A percentile compares a stretch with the other conserved stretches of the same genome.
Evolutionary conservation across 2,888 invertebrate genomes (phyloP).

Genomic region (Chrysolina americana): DNA sequence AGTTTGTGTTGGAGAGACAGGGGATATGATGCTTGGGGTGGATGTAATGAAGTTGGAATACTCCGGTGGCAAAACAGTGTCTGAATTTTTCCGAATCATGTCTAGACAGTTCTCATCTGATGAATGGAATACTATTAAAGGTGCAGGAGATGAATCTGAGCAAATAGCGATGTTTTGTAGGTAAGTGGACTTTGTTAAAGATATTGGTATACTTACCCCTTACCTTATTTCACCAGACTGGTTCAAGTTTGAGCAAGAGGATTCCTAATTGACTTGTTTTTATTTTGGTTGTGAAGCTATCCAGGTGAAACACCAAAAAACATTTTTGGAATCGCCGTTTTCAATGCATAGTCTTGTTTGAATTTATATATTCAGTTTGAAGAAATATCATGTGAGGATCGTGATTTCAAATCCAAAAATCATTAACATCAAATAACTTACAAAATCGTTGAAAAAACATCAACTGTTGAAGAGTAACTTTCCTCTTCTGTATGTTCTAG

Average conservation of each 20-base stretch:
- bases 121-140: constrained; percentile 86
- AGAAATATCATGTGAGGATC: no score
- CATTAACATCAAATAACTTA: no score
- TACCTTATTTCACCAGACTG: no score
- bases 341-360: no score
- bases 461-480: neutral
- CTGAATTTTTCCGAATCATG: constrained; percentile 93
- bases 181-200: constrained; percentile 26
- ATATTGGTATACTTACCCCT: no score
- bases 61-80: constrained; percentile 77
- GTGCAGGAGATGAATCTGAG: constrained; percentile 73
- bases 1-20: constrained; percentile 81
- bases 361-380: no score
- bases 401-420: no score
- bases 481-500: constrained; percentile 66
- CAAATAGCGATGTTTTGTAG: constrained; percentile 84
- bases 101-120: constrained; percentile 81
- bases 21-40: constrained; percentile 76
- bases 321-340: no score
- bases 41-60: constrained; percentile 93
- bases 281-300: no score
- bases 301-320: no score
- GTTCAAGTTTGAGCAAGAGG: no score
- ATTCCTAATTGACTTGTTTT: no score
- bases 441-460: neutral